Percentiles rank a stretch among this genome's conserved stretches.
Conservation (phyloP, 1,140 invertebrate species). For the Drosophila mauritiana region DNA sequence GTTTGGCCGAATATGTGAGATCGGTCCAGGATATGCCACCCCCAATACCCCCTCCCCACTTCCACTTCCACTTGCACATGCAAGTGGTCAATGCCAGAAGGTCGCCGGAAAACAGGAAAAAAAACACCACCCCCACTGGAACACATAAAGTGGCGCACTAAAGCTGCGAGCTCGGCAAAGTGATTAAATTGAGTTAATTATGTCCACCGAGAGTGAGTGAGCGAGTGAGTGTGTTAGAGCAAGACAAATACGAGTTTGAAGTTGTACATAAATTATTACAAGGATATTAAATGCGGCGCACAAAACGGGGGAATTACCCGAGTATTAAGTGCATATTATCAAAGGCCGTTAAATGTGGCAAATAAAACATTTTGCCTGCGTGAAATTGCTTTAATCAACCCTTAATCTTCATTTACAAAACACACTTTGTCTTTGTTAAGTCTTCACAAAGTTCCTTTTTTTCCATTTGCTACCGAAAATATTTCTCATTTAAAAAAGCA, state of each 20-base stretch:
- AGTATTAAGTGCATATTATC: slow-evolving; percentile 50
- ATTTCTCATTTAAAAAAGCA: slow-evolving; percentile 46
- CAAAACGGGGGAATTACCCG: slow-evolving; percentile 32
- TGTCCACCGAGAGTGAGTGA: slow-evolving; percentile 39
- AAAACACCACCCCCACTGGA: slow-evolving; percentile 8
- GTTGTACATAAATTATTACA: slow-evolving; percentile 64
- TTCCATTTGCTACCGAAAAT: slow-evolving; percentile 13
- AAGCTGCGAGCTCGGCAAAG: slow-evolving; percentile 57
- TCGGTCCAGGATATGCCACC: slow-evolving; percentile 2
- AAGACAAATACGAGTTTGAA: slow-evolving; percentile 42
- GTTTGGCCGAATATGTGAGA: slow-evolving; percentile 51
- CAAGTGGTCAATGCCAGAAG: slow-evolving; percentile 41
- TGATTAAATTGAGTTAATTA: slow-evolving; percentile 82
- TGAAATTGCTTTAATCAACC: slow-evolving; percentile 39
- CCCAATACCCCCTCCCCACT: no score
- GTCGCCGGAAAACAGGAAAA: slow-evolving; percentile 14
- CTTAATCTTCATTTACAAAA: slow-evolving; percentile 55
- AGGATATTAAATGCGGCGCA: slow-evolving; percentile 54
- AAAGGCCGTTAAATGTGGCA: slow-evolving; percentile 37
- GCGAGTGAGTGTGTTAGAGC: slow-evolving; percentile 13
- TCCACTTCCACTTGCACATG: not conserved
- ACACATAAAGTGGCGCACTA: slow-evolving; percentile 73
- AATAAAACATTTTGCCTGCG: slow-evolving; percentile 35
- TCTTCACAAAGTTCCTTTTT: slow-evolving; percentile 10
- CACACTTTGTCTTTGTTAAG: slow-evolving; percentile 51